These are phyloP conservation scores for Plestiodon gilberti DNA, from an alignment of 2,113 vertebrate genomes.

Conservation along the genomic window DNA sequence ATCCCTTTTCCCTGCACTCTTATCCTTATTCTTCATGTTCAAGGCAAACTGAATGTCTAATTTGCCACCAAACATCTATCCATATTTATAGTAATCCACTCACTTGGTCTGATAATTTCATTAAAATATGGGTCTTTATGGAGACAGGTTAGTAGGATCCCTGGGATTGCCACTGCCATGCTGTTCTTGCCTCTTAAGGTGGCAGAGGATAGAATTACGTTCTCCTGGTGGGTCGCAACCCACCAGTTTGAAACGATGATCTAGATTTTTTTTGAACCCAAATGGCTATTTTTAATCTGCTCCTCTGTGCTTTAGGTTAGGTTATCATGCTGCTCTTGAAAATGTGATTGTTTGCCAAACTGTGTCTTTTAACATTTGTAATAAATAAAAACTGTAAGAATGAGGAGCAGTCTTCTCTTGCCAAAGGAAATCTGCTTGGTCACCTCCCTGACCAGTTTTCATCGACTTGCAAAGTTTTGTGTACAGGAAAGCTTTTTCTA, in stretches of 20 bases:
- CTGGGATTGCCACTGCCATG: too few relatives aligned
- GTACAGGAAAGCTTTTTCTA: neutral
- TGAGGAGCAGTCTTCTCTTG: neutral
- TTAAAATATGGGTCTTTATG: too few relatives aligned
- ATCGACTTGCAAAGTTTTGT: neutral
- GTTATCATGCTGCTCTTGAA: too few relatives aligned
- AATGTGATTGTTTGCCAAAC: too few relatives aligned
- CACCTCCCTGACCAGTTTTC: neutral
- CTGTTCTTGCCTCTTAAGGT: too few relatives aligned
- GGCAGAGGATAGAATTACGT: too few relatives aligned
- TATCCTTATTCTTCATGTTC: neutral
- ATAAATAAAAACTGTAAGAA: neutral
- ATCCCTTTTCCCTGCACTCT: neutral
- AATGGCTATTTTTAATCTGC: too few relatives aligned
- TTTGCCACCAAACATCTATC: neutral
- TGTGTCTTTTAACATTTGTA: too few relatives aligned
- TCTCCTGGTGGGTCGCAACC: too few relatives aligned
- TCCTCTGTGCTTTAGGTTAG: too few relatives aligned
- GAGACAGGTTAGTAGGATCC: neutral
- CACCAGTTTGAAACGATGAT: neutral
- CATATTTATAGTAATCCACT: neutral
- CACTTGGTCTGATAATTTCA: neutral
- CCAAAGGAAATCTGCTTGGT: neutral
- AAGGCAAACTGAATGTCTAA: neutral
- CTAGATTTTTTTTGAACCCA: too few relatives aligned